Evolutionary conservation across 2,797 vertebrate species (phyloP).

Genomic region (Neoniphon sammara): DNA sequence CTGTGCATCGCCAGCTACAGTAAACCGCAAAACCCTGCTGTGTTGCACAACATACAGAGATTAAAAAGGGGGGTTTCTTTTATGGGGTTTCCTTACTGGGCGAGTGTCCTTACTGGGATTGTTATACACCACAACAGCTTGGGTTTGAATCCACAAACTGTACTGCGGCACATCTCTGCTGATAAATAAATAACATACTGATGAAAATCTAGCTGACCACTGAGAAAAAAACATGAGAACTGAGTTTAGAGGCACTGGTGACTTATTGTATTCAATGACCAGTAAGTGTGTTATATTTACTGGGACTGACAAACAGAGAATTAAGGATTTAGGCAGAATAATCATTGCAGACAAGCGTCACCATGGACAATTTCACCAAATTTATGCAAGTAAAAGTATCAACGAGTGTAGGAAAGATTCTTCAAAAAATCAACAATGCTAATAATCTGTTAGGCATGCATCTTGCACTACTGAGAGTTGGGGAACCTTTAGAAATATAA

Average conservation of each 20-base stretch:
- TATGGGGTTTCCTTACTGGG: slow-evolving; percentile 22
- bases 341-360: neutral
- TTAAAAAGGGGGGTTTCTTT: slow-evolving; percentile 28
- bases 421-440: too few relatives aligned
- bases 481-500: too few relatives aligned
- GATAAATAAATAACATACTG: too few relatives aligned
- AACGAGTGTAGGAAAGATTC: neutral
- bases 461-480: too few relatives aligned
- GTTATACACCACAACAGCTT: slow-evolving; percentile 34
- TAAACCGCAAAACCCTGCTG: neutral
- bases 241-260: too few relatives aligned
- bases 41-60: slow-evolving; percentile 33
- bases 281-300: too few relatives aligned
- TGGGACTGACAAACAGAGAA: too few relatives aligned
- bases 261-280: too few relatives aligned
- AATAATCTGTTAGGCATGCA: too few relatives aligned
- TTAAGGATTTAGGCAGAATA: neutral
- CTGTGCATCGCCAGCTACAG: slow-evolving; percentile 23
- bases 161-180: too few relatives aligned
- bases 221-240: too few relatives aligned
- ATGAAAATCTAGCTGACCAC: too few relatives aligned
- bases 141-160: neutral
- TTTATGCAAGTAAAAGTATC: neutral
- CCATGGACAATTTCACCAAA: neutral
- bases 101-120: slow-evolving; percentile 33